phyloP scores from a whole-genome alignment of 2,797 vertebrate species.

The Spheniscus humboldti region DNA sequence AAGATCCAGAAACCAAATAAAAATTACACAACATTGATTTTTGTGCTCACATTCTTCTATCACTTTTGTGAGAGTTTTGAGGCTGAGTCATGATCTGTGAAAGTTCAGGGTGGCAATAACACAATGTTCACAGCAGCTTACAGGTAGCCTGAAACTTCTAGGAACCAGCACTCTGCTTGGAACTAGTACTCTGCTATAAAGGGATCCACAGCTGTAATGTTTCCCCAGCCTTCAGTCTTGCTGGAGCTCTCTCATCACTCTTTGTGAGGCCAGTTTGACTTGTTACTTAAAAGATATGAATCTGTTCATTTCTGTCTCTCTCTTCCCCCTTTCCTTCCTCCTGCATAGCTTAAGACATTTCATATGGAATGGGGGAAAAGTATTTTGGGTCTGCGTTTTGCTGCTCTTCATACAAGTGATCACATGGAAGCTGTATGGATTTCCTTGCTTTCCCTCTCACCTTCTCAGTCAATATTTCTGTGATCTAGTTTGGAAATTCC shows the following conservation, averaged over 20 bases:
- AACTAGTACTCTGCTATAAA: background rate
- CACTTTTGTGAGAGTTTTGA: background rate
- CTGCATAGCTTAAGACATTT: background rate
- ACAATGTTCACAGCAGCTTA: background rate
- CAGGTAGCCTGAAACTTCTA: background rate
- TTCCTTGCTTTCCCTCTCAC: background rate
- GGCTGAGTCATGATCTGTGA: background rate
- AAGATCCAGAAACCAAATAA: background rate
- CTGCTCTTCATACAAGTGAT: background rate
- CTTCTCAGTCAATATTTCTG: background rate
- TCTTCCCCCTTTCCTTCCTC: background rate
- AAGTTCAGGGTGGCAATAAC: background rate
- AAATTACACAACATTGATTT: background rate
- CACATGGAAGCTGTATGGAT: background rate
- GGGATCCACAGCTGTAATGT: rapidly evolving
- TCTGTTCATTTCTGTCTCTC: background rate
- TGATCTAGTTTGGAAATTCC: background rate
- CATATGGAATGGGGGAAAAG: background rate
- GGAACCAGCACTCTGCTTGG: background rate
- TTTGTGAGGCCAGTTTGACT: background rate
- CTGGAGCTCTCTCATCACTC: background rate
- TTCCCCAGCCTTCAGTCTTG: background rate
- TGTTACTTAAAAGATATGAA: background rate
- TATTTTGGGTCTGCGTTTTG: background rate
- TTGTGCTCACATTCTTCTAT: background rate